Evolutionary conservation across 2,113 vertebrate species (phyloP).

Genomic region (Onychorhynchus coronatus): DNA sequence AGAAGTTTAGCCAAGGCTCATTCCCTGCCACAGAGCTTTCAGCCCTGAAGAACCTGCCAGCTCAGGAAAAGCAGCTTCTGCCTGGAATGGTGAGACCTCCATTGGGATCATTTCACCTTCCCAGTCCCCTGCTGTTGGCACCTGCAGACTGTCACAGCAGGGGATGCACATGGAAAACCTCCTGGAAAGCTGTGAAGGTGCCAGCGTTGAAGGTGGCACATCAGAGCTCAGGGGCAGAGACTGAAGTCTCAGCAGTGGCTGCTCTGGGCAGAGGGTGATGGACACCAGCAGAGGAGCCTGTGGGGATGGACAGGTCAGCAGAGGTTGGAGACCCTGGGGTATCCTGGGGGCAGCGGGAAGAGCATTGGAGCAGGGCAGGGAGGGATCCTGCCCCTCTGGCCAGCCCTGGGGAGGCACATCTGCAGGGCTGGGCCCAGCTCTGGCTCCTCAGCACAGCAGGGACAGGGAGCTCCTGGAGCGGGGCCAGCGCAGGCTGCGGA

Average conservation of each 20-base stretch:
- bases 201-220: accelerated
- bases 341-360: accelerated
- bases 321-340: neutral
- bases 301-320: neutral
- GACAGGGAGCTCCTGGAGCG: neutral
- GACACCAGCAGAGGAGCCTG: neutral
- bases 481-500: too few species aligned
- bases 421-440: neutral
- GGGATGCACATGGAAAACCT: neutral
- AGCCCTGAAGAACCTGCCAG: neutral
- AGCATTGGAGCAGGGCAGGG: neutral
- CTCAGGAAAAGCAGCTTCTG: neutral
- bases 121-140: neutral
- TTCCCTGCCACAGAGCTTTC: neutral
- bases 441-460: neutral
- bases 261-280: neutral
- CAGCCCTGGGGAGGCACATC: neutral
- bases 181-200: neutral
- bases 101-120: neutral
- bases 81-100: neutral
- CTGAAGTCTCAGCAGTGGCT: neutral
- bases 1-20: neutral
- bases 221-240: neutral
- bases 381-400: neutral
- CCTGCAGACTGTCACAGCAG: neutral